Base-by-base conservation (phyloP, 2,113 vertebrate genomes). In the Progne subis region DNA sequence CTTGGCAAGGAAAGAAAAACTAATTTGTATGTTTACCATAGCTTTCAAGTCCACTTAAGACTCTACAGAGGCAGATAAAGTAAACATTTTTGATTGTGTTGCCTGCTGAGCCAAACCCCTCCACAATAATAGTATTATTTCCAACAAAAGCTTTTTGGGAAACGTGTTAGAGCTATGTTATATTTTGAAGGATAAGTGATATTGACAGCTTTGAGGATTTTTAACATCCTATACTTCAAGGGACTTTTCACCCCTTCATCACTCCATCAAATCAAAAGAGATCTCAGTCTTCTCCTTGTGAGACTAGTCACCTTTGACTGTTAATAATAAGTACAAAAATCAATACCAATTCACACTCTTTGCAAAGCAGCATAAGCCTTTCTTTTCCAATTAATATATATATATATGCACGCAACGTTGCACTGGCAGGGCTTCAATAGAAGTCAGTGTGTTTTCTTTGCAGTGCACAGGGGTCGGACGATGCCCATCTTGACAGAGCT, bases 401-500 rank as follows among this genome's bases (percentile, higher is more conserved):
- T 37, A 82, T 76, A 80, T 55, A 49, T 11, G 64, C 53, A 87
- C 7, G 16, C 80, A 75, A 83, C 31, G 4, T 97, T 95, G 91
- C 86, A 47, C 94, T 97, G 97, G 97, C 97, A 97, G 65, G 28
- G 68, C 94, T 97, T 98, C 97, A 97, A 50, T 52, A 84, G 96
- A 95, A 92, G 95, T 96, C 94, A 85, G 76, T 41, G 56, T 94
- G 74, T 92, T 96, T 95, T 87, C 92, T 92, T 97, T 50, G 60
- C 96, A 47, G 37, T 87, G 88, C 89, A 72, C 92, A 93, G 95
- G 90, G 96, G 92, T 88, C 41, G 59, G 91, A 89, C 86, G 94
- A 95, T 98, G 95, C 96, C 97, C 94, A 72, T 95, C 95, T 96
- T 98, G 97, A 98, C 98, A 96, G 97, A 97, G 94, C 91, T 95